Conservation (phyloP, 2,113 vertebrate species). For the Protobothrops flavoviridis region DNA sequence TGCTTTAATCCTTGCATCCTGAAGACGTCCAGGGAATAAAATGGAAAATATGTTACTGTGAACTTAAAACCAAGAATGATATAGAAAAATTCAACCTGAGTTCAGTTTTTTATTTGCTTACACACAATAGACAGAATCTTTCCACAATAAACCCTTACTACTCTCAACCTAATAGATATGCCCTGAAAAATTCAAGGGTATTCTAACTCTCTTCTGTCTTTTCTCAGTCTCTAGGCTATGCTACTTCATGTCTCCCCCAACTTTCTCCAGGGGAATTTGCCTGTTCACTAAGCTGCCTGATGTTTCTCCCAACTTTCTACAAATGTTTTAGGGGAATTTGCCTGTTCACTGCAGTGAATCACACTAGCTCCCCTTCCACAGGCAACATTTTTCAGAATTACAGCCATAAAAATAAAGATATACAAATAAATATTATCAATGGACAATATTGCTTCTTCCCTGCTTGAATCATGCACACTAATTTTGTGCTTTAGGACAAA, state of each 20-base stretch:
- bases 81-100: not conserved
- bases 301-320: too few relatives aligned
- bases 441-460: not conserved
- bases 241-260: too few relatives aligned
- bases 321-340: too few relatives aligned
- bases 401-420: not conserved
- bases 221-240: too few relatives aligned
- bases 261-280: too few relatives aligned
- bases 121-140: not conserved
- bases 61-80: not conserved
- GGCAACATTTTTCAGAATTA: not conserved
- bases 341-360: not conserved
- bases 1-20: not conserved
- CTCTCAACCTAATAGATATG: not conserved
- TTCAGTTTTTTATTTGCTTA: too few relatives aligned
- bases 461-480: not conserved
- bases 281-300: too few relatives aligned
- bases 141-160: not conserved
- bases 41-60: not conserved
- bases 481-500: too few relatives aligned
- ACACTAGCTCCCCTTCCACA: not conserved
- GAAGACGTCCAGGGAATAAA: not conserved
- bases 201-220: not conserved
- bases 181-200: not conserved
- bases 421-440: not conserved